Percentiles rank a stretch among this genome's conserved stretches.
Conservation (phyloP, 2,888 invertebrate species). For the Steinernema scapterisci region DNA sequence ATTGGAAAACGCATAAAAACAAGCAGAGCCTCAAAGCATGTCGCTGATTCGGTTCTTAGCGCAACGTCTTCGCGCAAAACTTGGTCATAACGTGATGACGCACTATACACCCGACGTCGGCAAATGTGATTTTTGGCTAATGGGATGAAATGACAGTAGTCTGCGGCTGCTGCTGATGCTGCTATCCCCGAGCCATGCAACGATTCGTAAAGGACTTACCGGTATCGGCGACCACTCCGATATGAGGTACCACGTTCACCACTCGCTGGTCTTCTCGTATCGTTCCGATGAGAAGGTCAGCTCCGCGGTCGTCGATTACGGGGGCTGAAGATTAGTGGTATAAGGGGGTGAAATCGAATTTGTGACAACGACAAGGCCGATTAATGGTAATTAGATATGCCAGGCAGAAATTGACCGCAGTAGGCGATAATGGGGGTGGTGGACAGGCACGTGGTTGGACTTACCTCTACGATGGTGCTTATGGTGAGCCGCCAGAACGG, state of each 20-base stretch:
- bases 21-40: slow-evolving; percentile 20
- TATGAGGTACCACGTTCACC: slow-evolving; percentile 60
- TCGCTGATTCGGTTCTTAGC: slow-evolving; percentile 25
- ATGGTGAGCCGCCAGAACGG: slow-evolving; percentile 35
- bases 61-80: slow-evolving; percentile 4
- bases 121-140: background rate
- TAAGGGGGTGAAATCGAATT: background rate
- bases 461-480: slow-evolving; percentile 42
- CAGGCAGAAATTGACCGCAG: background rate
- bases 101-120: background rate
- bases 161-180: too few species aligned
- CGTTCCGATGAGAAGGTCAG: slow-evolving; percentile 57
- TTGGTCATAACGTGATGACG: slow-evolving; percentile 23
- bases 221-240: slow-evolving; percentile 60
- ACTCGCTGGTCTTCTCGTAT: slow-evolving; percentile 63
- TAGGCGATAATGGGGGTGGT: background rate
- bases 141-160: too few species aligned
- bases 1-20: slow-evolving; percentile 33
- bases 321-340: slow-evolving; percentile 48
- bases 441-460: background rate
- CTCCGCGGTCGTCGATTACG: slow-evolving; percentile 62
- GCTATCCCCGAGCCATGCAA: background rate
- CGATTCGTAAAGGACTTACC: slow-evolving; percentile 46
- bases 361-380: slow-evolving; percentile 15
- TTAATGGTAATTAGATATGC: slow-evolving; percentile 1